phyloP scores from a whole-genome alignment of 2,113 vertebrate genomes.

The Malurus alboscapulatus region DNA sequence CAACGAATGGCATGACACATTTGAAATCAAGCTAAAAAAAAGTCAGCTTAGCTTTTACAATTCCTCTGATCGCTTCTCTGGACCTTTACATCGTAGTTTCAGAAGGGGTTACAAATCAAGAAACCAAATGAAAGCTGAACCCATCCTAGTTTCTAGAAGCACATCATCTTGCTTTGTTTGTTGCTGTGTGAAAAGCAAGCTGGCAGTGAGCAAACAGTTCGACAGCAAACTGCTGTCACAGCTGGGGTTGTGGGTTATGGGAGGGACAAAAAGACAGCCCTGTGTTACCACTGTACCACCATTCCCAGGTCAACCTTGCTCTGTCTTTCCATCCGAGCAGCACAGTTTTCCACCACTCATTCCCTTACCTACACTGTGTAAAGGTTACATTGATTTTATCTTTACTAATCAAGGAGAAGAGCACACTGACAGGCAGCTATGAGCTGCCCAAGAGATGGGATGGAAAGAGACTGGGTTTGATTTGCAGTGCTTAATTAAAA shows the following conservation, averaged over 20 bases:
- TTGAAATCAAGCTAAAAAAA: not conserved
- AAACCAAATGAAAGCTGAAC: not conserved
- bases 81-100: not conserved
- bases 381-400: not conserved
- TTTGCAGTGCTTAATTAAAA: not conserved
- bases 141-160: not conserved
- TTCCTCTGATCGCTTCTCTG: not conserved
- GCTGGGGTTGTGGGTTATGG: rapidly evolving
- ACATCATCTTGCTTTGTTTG: not conserved
- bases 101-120: not conserved
- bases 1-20: not conserved
- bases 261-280: not conserved
- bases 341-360: rapidly evolving
- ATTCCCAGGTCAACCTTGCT: not conserved
- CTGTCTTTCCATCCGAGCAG: not conserved
- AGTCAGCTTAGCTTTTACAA: not conserved
- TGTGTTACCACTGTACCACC: not conserved
- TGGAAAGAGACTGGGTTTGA: not conserved
- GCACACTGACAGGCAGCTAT: not conserved
- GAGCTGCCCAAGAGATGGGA: not conserved
- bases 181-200: not conserved
- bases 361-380: not conserved
- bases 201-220: not conserved
- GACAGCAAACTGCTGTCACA: not conserved
- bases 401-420: not conserved